Evolutionary conservation across 2,888 invertebrate species (phyloP), one percentile per base, ranked within the genome.

Genomic region (Isoperla grammatica): DNA sequence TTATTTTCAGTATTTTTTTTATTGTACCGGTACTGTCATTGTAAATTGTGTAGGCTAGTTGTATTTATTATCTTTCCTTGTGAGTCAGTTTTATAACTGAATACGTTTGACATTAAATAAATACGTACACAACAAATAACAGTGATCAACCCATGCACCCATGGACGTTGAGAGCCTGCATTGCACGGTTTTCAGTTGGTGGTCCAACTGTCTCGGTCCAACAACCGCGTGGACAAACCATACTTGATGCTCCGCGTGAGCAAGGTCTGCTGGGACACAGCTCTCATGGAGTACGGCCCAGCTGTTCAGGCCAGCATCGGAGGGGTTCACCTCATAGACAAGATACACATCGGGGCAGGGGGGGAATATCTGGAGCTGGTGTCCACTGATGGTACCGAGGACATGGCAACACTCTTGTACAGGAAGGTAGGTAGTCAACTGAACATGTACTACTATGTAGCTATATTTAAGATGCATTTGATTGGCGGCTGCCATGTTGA

Each of bases 311-410:
- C 89, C 61, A 82, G 82, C 19, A 71, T 87, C 1, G 83, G 83
- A 46, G 80, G 81, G 15, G 71, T 86, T 57, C 78, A 83, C 60
- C 72, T 90, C 37, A 85, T 87, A 0, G 90, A 91, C 71, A 88
- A 88, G 72, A 80, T 88, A 59, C 89, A 90, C 67, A 84, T 84
- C 63, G 85, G 84, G 60, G 76, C 79, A 42, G 81, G 82, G n/a
- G 89, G 90, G 13, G 86, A 89, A 69, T 88, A 88, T 69, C 73
- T 90, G 63, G 88, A 90, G 71, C 75, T 91, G 49, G 74, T 90
- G 55, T 83, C 85, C 50, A 87, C 86, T 39, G 78, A 79, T 65
- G 77, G 71, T 35, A 75, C 72, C 11, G 78, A 79, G 17, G 88
- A 90, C 68, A 79, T 90, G 53, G 78, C 88, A 50, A 84, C 87